Evolutionary conservation across 2,797 vertebrate genomes (phyloP).

Genomic region (Miichthys miiuy): DNA sequence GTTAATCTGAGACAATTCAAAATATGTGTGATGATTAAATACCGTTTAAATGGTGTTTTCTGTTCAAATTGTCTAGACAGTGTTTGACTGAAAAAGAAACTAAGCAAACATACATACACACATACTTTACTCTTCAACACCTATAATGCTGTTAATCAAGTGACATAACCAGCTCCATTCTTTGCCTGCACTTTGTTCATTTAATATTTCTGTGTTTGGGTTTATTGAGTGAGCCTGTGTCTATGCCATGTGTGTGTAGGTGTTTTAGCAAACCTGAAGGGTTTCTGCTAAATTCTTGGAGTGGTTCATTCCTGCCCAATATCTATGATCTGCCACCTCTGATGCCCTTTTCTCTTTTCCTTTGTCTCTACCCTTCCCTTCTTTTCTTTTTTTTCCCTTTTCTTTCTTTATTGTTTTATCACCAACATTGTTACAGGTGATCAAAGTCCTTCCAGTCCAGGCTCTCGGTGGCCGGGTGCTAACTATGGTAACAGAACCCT

Average conservation of each 20-base stretch:
- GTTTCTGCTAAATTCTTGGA: conserved; percentile 61
- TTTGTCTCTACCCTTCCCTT: conserved; percentile 52
- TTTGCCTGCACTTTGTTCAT: conserved; percentile 18
- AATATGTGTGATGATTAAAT: background rate
- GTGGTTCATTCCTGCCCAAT: conserved; percentile 64
- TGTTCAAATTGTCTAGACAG: background rate
- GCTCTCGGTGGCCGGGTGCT: conserved; percentile 86
- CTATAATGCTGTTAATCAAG: conserved; percentile 9
- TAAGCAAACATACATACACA: background rate
- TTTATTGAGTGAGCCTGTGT: background rate
- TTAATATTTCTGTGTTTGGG: conserved; percentile 21
- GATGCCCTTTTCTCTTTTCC: conserved; percentile 72
- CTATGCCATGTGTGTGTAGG: background rate
- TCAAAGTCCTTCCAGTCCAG: conserved; percentile 87
- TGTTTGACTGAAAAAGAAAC: background rate
- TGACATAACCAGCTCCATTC: conserved; percentile 21
- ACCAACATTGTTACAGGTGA: conserved; percentile 84
- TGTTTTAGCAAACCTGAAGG: conserved; percentile 22
- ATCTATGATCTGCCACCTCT: conserved; percentile 76
- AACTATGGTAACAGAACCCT: conserved; percentile 87
- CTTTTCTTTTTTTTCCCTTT: conserved; percentile 33
- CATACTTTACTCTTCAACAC: conserved; percentile 5
- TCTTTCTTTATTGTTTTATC: conserved; percentile 40
- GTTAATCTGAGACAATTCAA: background rate
- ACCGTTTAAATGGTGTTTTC: background rate